Percentiles rank a stretch among this genome's conserved stretches.
Evolutionary conservation across 2,888 invertebrate genomes (phyloP).

Genomic region (Drosophila mercatorum): DNA sequence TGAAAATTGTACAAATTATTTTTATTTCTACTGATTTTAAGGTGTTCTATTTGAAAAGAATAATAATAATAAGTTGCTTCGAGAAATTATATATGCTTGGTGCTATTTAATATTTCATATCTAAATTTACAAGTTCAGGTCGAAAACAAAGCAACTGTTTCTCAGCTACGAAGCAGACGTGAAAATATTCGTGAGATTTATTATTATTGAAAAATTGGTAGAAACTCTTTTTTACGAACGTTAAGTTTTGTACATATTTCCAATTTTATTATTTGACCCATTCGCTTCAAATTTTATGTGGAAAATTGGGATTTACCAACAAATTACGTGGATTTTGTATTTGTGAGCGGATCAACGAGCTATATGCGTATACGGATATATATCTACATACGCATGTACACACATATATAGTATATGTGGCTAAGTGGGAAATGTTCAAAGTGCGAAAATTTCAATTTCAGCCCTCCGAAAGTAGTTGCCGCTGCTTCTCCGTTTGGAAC

Average conservation of each 20-base stretch:
- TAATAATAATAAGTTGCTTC: too few relatives aligned
- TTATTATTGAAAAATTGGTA: neutral
- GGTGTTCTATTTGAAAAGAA: too few relatives aligned
- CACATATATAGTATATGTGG: neutral
- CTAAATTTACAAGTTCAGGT: too few relatives aligned
- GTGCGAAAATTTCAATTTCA: constrained; percentile 1
- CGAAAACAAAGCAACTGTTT: neutral
- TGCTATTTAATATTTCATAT: too few relatives aligned
- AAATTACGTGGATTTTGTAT: neutral
- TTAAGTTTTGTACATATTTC: neutral
- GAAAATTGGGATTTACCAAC: neutral
- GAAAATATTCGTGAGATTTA: too few relatives aligned
- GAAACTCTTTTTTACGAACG: neutral
- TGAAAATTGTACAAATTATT: too few relatives aligned
- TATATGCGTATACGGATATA: neutral
- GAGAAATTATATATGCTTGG: too few relatives aligned
- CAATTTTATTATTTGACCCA: neutral
- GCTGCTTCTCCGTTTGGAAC: constrained; percentile 34
- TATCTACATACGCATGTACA: neutral
- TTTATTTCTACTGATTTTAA: too few relatives aligned
- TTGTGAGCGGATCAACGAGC: neutral
- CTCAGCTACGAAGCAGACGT: neutral
- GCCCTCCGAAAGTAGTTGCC: neutral
- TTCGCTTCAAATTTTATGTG: neutral
- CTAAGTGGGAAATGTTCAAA: constrained; percentile 23